Evolutionary conservation across 2,888 invertebrate species (phyloP), one percentile per base, ranked within the genome.

Genomic region (Tiliacea aurago): DNA sequence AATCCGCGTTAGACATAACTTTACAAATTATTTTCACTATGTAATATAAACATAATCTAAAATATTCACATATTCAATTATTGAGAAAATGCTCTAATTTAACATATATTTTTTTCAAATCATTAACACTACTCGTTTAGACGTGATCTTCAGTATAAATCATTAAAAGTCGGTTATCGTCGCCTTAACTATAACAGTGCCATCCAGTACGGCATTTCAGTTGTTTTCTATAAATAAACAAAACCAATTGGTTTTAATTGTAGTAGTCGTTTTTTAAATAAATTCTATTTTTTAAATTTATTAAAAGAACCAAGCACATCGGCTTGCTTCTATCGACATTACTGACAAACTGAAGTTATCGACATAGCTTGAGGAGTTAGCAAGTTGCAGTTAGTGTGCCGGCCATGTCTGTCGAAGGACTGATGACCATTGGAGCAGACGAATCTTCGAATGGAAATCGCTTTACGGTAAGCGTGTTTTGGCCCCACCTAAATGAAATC

Each of bases 231-330:
- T 13, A 4, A 15, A 43, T 51, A 33, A 67, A n/a, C 28, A 43
- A 53, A 18, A 18, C 15, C 18, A 20, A 23, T 23, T 11, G 13
- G 20, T 47, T 55, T 10, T 10, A 11, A 18, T 53, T 53, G 9
- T 18, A 53, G 13, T 53, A 20, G 13, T 15, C 4, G 33, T 45
- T 45, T 69, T 45, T 23, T 0, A 55, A 70, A 55, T 10, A 18
- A 13, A 53, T 18, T 11, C 10, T 23, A 23, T 4, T 37, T 68
- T 68, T 68, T 68, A 28, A 69, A 70, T 33, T 10, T 20, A 23
- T 55, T 20, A 7, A 45, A 15, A 18, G 18, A 20, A 28, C 11
- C 37, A 15, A 41, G 15, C 20, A 15, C 4, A 15, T 10, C 2
- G 47, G 9, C 15, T 66, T 15, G 20, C 23, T 68, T 28, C 43